A percentile compares a stretch with the other conserved stretches of the same genome.
Conservation (phyloP, 2,797 vertebrate genomes). For the Cryptoprocta ferox region DNA sequence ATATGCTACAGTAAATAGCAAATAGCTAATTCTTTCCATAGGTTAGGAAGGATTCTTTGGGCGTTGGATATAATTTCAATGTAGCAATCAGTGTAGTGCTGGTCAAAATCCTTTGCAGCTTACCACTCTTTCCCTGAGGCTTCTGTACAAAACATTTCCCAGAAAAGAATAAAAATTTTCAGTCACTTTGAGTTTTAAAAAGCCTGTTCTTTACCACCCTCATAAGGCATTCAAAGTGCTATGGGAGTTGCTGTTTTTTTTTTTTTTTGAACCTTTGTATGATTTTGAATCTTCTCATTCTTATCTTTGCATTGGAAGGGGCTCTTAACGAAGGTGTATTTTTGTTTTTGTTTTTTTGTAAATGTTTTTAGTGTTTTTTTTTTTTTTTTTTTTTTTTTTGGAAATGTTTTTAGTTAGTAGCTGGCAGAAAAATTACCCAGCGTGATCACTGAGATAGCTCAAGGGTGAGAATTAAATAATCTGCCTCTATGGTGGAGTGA, state of each 20-base stretch:
- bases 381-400: constrained; percentile 44
- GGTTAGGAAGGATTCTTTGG: background rate
- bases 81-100: background rate
- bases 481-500: background rate
- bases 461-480: constrained; percentile 69
- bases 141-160: background rate
- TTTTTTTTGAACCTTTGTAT: constrained; percentile 17
- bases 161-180: background rate
- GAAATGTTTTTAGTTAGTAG: constrained; percentile 79
- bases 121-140: background rate
- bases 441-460: constrained; percentile 69
- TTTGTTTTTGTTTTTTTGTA: background rate
- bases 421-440: constrained; percentile 65
- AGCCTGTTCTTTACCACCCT: background rate
- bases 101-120: constrained; percentile 30
- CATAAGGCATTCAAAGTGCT: background rate
- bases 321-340: constrained; percentile 1
- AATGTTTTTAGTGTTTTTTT: constrained; percentile 38
- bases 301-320: constrained; percentile 14
- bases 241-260: background rate
- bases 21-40: background rate
- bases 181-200: background rate
- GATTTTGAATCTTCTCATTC: constrained; percentile 23
- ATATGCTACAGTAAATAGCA: background rate
- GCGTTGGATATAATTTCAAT: constrained; percentile 35